A percentile compares a stretch with the other conserved stretches of the same genome.
These are phyloP conservation scores for Microctenopoma steveboyesi DNA, from an alignment of 2,797 vertebrate species.

Conservation along the genomic window DNA sequence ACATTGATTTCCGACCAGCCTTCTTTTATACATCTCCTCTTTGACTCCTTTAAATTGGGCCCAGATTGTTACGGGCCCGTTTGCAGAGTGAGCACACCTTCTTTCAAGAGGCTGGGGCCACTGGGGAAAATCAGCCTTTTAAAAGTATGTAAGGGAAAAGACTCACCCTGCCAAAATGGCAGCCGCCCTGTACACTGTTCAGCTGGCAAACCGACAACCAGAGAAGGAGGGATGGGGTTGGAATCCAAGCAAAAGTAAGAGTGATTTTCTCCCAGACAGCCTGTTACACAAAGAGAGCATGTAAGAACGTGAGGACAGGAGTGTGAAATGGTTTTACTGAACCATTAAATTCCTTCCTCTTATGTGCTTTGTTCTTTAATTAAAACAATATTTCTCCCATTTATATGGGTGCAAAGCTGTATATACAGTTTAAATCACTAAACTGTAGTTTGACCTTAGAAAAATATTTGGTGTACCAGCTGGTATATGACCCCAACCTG, in stretches of 20 bases:
- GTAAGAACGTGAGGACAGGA: constrained; percentile 53
- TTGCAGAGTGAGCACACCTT: constrained; percentile 64
- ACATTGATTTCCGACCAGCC: constrained; percentile 48
- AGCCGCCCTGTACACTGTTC: constrained; percentile 62
- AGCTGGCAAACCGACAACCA: constrained; percentile 53
- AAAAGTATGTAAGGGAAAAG: constrained; percentile 67
- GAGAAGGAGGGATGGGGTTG: constrained; percentile 54
- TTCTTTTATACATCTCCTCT: constrained; percentile 39
- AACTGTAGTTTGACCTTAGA: neutral
- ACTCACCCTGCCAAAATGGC: constrained; percentile 69
- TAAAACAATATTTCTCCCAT: constrained; percentile 3
- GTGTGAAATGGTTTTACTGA: constrained; percentile 53
- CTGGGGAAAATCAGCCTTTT: constrained; percentile 60
- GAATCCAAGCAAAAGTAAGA: constrained; percentile 57
- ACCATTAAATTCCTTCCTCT: constrained; percentile 35
- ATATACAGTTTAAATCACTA: neutral
- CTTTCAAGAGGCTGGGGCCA: constrained; percentile 47
- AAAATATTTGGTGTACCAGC: constrained; percentile 3
- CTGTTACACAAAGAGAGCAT: constrained; percentile 60
- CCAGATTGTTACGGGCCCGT: constrained; percentile 43
- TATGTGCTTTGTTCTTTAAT: constrained; percentile 12
- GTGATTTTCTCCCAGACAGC: constrained; percentile 59
- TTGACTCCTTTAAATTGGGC: constrained; percentile 44
- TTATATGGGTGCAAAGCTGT: constrained; percentile 9
- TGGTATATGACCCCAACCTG: neutral